phyloP scores from a whole-genome alignment of 2,888 invertebrate genomes.

The Alloplasta piceator region DNA sequence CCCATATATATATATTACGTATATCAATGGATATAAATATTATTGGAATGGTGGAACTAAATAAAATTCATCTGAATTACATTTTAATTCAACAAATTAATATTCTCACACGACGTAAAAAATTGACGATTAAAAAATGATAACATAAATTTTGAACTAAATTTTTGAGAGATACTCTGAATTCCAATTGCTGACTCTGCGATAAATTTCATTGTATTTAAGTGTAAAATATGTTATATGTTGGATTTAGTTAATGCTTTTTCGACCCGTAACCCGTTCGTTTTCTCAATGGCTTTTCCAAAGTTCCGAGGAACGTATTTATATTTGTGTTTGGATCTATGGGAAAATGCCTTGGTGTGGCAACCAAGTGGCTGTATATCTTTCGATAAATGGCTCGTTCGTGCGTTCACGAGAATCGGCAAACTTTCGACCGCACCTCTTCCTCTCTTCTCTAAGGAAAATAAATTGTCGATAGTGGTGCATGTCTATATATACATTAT shows the following conservation, averaged over 20 bases:
- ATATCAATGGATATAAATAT: too few relatives aligned
- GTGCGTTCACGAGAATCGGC: conserved; percentile 56
- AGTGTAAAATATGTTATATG: too few relatives aligned
- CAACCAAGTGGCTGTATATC: conserved; percentile 39
- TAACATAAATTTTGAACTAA: too few relatives aligned
- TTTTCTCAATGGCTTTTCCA: conserved; percentile 26
- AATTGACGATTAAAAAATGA: too few relatives aligned
- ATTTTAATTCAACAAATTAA: too few relatives aligned
- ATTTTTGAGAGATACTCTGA: too few relatives aligned
- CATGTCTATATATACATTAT: background rate
- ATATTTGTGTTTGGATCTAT: conserved; percentile 16
- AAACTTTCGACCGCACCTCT: conserved; percentile 48
- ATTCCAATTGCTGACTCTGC: background rate
- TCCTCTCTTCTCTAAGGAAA: conserved; percentile 20
- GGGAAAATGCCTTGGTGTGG: conserved; percentile 22
- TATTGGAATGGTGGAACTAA: too few relatives aligned
- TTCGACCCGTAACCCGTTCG: background rate
- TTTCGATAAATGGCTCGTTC: conserved; percentile 59
- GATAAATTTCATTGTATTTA: background rate
- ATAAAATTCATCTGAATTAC: too few relatives aligned
- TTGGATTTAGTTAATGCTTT: too few relatives aligned
- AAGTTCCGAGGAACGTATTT: conserved; percentile 39
- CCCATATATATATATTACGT: too few relatives aligned
- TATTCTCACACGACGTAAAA: too few relatives aligned
- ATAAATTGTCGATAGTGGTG: conserved; percentile 38